A percentile compares a stretch with the other conserved stretches of the same genome.
These are phyloP conservation scores for Mamestra configurata DNA, from an alignment of 1,140 invertebrate species.

Conservation along the genomic window DNA sequence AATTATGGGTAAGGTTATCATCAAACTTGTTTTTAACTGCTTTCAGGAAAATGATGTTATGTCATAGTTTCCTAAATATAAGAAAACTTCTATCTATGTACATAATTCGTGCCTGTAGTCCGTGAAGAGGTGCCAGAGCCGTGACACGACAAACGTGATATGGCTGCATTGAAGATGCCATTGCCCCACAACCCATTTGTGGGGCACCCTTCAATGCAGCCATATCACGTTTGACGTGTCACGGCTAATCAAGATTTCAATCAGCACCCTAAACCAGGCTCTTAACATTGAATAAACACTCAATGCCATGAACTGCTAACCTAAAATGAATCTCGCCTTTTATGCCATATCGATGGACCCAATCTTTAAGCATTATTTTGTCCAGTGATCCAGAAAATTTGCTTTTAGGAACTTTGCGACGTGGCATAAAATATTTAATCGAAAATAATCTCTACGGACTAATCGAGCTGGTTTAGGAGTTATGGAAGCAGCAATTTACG, in stretches of 20 bases:
- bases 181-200: no score
- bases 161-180: background rate
- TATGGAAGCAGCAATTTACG: background rate
- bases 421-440: constrained; percentile 30
- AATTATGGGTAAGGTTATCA: no score
- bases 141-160: background rate
- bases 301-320: constrained; percentile 7
- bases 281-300: background rate
- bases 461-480: constrained; percentile 8
- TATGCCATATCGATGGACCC: constrained; percentile 27
- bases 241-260: background rate
- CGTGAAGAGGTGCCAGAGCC: no score
- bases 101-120: no score
- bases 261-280: background rate
- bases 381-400: constrained; percentile 42
- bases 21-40: no score
- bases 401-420: constrained; percentile 9
- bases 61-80: no score
- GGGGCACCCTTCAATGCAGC: background rate
- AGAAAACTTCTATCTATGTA: no score
- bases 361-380: constrained; percentile 39
- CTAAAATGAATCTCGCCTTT: constrained; percentile 6
- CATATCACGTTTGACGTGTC: background rate
- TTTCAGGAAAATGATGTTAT: no score
- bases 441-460: constrained; percentile 13